A percentile compares a stretch with the other conserved stretches of the same genome.
These are phyloP conservation scores for Drosophila paucipuncta DNA, from an alignment of 2,888 invertebrate species.

Conservation along the genomic window DNA sequence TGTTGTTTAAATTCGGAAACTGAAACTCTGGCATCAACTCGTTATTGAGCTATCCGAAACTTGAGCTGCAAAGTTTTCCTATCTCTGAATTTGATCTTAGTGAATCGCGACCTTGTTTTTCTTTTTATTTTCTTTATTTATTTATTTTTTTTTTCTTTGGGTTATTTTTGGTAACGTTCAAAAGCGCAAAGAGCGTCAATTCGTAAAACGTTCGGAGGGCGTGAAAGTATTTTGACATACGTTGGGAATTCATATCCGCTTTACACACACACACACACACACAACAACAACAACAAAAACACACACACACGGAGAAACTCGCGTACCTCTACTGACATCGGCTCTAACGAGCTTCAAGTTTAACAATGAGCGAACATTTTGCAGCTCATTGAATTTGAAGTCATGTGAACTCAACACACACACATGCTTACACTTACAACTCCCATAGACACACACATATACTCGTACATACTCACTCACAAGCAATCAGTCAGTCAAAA, in stretches of 20 bases:
- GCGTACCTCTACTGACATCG: slow-evolving; percentile 49
- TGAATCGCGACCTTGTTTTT: slow-evolving; percentile 19
- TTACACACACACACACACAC: slow-evolving; percentile 9
- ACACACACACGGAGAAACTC: slow-evolving; percentile 5
- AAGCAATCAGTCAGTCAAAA: slow-evolving; percentile 66
- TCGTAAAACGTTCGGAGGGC: slow-evolving; percentile 69
- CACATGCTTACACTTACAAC: too few relatives aligned
- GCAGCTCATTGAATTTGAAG: slow-evolving; percentile 80
- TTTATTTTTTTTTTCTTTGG: slow-evolving; percentile 6
- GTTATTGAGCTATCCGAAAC: slow-evolving; percentile 34
- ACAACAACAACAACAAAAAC: background rate
- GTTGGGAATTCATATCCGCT: slow-evolving; percentile 60
- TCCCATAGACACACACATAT: slow-evolving; percentile 1
- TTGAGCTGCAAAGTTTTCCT: slow-evolving; percentile 26
- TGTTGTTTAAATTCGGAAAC: slow-evolving; percentile 16
- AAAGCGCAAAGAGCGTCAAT: slow-evolving; percentile 76
- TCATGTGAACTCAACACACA: slow-evolving; percentile 67
- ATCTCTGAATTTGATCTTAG: slow-evolving; percentile 14
- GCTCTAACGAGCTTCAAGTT: slow-evolving; percentile 75
- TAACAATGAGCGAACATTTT: slow-evolving; percentile 78
- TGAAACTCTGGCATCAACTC: slow-evolving; percentile 11
- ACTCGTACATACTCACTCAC: slow-evolving; percentile 7
- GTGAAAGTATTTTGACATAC: slow-evolving; percentile 72
- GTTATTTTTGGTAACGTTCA: slow-evolving; percentile 48
- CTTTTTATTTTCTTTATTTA: slow-evolving; percentile 4